Evolutionary conservation across 2,797 vertebrate species (phyloP), one percentile per base, ranked within the genome.

Genomic region (Muscicapa striata): DNA sequence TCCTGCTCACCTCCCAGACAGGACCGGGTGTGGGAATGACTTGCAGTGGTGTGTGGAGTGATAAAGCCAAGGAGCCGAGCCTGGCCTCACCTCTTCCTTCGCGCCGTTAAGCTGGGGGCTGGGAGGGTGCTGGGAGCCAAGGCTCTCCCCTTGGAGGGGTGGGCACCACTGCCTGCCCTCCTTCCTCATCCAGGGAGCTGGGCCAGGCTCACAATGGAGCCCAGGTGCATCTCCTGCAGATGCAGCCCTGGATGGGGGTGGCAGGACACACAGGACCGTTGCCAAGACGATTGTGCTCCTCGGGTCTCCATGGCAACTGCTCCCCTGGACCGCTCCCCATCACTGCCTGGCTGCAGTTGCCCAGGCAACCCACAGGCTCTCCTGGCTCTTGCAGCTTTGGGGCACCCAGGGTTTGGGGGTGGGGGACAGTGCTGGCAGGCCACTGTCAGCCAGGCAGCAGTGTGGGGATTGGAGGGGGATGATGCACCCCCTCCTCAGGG

Each of bases 241-340:
- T 81, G 34, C 54, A 73, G 55, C 70, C 41, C 58, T 4, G 5
- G n/a, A 18, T 54, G 9, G 7, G 22, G 30, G 46, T 19, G 8
- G 30, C 32, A 30, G 59, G 59, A 87, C 66, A 83, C 43, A 73
- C 19, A 63, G 72, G 66, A 67, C 61, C 1, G 76, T 94, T 92
- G 59, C 90, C 91, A 84, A 85, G 81, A 76, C n/a, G 3, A 72
- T 64, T 4, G 9, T 7, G 9, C 91, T 94, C 64, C 34, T 93
- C 14, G 0, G 9, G 81, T 97, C 89, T 93, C 97, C 79, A 94
- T 89, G 91, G 94, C 87, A 92, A 97, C 95, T 1, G 9, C 86
- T 94, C 85, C 88, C 72, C 94, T 89, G 89, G 92, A 90, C 94
- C 22, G 83, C 91, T 76, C 95, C 91, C 93, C 92, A 94, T 94